Evolutionary conservation across 2,797 vertebrate genomes (phyloP), one percentile per base, ranked within the genome.

Genomic region (Pangasius krempfi): DNA sequence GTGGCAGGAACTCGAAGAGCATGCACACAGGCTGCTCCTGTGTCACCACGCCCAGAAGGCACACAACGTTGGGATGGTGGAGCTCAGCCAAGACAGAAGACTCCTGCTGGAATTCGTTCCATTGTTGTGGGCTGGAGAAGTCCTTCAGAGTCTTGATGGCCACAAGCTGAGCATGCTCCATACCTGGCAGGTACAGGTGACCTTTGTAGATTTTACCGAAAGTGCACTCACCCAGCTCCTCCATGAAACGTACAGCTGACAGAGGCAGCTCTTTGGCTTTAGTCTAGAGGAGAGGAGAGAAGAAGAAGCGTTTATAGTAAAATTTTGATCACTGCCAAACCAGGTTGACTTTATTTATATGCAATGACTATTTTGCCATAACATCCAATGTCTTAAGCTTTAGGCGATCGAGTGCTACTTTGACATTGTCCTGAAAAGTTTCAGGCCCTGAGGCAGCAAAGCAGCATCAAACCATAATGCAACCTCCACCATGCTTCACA

Each of bases 141-240:
- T 99, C 98, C 92, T 99, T 99, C 6, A 99, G 93, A 1, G 98
- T 99, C 95, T 99, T 99, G 93, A 99, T 99, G 86, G 98, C 98
- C 85, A 99, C 96, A 0, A 99, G 95, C 92, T 99, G 99, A 0
- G 98, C 97, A 40, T 98, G 98, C 90, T 99, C 98, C 98, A 99
- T 99, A 89, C 98, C 98, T 0, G 99, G 99, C 64, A 99, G 96
- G 92, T 99, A 99, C 91, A 99, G 97, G 86, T 99, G 98, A 30
- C 99, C 99, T 92, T 99, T 99, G 95, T 99, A 99, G 95, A 99
- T 97, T 96, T 99, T 99, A 30, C 99, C 98, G 0, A 99, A 95
- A 0, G 93, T 83, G 22, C 98, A 98, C 58, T 99, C 98, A 0
- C 99, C 99, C 33, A 99, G 90, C 92, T 99, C 99, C 95, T 99